Base-by-base conservation (phyloP, 2,113 vertebrate genomes). In the Poicephalus meyeri region DNA sequence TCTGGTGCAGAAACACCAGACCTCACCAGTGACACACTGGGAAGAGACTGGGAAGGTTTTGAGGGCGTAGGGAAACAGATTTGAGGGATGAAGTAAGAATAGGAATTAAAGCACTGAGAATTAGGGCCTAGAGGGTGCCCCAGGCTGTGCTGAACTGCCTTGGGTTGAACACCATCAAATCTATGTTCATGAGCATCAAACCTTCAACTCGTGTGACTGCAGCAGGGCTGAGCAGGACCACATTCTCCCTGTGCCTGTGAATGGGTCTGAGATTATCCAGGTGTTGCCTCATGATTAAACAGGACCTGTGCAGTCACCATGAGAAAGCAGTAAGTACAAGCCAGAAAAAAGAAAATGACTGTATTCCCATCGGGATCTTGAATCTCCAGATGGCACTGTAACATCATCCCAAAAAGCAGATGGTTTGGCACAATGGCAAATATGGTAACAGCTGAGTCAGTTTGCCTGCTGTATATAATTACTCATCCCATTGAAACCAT, bases 331-430 rank as follows among this genome's bases (percentile, higher is more conserved):
- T 9, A 82, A 65, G 18, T 16, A 47, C 13, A 63, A 91, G 21
- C 17, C 52, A 64, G 69, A 24, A 80, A 28, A n/a, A 86, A 66
- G 50, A 81, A 69, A 81, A 81, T 13, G 0, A 26, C 49, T 84
- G 31, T 53, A 53, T 70, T 89, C 69, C 93, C 96, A 41, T 4
- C 13, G 80, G 91, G 63, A 86, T 52, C 80, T 24, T 61, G 66
- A 93, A 79, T 96, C 95, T 96, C 95, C 96, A 96, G 95, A 95
- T 96, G 96, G 95, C 93, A 95, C 86, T 96, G 70, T 91, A 96
- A 87, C 91, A 96, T 46, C 86, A 92, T 66, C 66, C 92, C 73
- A 41, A 82, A 58, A 77, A 89, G 61, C 93, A 97, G 83, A 85
- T 7, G 11, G 85, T 71, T 76, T 1, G 2, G 31, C 84, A 88